Evolutionary conservation across 1,140 invertebrate species (phyloP).

Genomic region (Diachasmimorpha longicaudata): DNA sequence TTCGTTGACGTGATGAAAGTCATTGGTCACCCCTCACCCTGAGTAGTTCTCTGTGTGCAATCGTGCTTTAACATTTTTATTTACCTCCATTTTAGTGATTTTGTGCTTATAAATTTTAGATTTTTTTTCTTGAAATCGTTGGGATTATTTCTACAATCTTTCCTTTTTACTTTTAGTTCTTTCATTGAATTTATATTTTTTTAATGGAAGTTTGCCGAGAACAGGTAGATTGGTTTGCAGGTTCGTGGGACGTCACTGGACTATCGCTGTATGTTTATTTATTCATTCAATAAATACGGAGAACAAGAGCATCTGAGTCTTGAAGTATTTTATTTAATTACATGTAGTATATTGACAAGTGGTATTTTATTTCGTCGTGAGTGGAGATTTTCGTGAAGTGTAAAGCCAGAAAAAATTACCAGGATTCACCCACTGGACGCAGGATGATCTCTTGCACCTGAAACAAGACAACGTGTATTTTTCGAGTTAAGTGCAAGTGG

Average conservation of each 20-base stretch:
- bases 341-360: neutral
- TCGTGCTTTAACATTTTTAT: neutral
- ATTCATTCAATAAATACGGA: neutral
- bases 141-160: neutral
- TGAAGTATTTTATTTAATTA: neutral
- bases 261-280: neutral
- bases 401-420: constrained; percentile 23
- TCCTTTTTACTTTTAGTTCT: neutral
- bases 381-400: neutral
- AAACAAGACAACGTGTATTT: neutral
- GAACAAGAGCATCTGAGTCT: neutral
- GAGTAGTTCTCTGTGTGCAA: neutral
- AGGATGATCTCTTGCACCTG: constrained; percentile 45
- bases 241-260: neutral
- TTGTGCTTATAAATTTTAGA: neutral
- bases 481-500: too few species aligned
- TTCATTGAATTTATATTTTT: neutral
- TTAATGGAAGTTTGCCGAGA: neutral
- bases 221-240: neutral
- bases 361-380: neutral
- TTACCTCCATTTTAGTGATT: neutral
- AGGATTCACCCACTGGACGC: constrained; percentile 42
- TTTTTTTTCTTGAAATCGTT: neutral
- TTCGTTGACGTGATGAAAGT: neutral
- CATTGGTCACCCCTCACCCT: neutral